Conservation (phyloP, 2,888 invertebrate species). For the Rapana venosa region DNA sequence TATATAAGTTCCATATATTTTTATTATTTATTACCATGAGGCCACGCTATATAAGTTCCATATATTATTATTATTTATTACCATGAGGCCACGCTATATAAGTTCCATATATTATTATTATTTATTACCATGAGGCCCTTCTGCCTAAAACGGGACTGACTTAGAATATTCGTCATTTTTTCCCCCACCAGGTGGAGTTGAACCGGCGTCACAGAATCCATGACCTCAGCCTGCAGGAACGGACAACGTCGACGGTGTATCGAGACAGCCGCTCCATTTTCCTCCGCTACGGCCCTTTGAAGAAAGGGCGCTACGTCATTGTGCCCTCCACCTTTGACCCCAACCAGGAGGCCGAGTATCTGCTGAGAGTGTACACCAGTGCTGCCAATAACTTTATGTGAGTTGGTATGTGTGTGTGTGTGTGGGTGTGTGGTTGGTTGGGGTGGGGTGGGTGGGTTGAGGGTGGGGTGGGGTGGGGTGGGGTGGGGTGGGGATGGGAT, state of each 20-base stretch:
- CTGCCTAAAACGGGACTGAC: too few species aligned
- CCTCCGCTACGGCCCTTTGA: conserved; percentile 73
- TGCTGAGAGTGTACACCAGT: conserved; percentile 80
- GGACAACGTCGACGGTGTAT: conserved; percentile 78
- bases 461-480: neutral
- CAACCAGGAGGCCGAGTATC: conserved; percentile 80
- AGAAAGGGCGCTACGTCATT: conserved; percentile 81
- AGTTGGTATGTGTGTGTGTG: conserved; percentile 34
- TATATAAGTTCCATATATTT: too few species aligned
- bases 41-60: too few species aligned
- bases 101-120: too few species aligned
- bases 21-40: too few species aligned
- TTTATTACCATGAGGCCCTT: too few species aligned
- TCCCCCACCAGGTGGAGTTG: conserved; percentile 73
- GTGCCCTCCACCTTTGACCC: conserved; percentile 82
- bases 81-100: too few species aligned
- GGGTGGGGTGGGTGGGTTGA: neutral
- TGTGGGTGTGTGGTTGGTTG: neutral
- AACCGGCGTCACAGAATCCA: conserved; percentile 79
- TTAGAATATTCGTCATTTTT: too few species aligned
- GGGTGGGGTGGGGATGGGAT: too few species aligned
- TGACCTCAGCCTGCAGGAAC: conserved; percentile 73
- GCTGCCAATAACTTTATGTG: conserved; percentile 70
- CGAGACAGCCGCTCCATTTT: conserved; percentile 79
- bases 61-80: too few species aligned